These are phyloP conservation scores for Rhynchotus rufescens DNA, from an alignment of 2,797 vertebrate species.

Conservation along the genomic window DNA sequence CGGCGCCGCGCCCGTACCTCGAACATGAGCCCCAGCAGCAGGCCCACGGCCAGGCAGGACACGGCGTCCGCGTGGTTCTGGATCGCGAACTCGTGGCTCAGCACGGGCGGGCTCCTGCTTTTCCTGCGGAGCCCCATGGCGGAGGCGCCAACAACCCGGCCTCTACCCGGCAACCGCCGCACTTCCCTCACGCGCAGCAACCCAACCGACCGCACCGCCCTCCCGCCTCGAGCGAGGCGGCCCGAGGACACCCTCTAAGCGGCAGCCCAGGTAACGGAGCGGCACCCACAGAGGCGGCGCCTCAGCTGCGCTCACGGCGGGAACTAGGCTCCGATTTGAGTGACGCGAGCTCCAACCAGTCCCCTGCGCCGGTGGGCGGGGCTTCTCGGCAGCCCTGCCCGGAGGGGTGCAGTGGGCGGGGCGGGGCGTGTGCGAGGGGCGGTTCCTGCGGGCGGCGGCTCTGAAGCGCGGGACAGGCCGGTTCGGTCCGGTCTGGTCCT, in stretches of 20 bases:
- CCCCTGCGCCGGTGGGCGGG: rapidly evolving
- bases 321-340: rapidly evolving
- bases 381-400: background rate
- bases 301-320: background rate
- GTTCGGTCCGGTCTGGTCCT: rapidly evolving
- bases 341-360: rapidly evolving
- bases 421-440: rapidly evolving
- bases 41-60: slow-evolving; percentile 79
- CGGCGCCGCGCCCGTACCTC: slow-evolving; percentile 77
- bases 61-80: slow-evolving; percentile 85
- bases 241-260: rapidly evolving
- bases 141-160: background rate
- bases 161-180: background rate
- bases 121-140: slow-evolving; percentile 86
- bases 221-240: slow-evolving; percentile 68
- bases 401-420: rapidly evolving
- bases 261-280: rapidly evolving
- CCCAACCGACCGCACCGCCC: background rate
- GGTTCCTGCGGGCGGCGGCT: rapidly evolving
- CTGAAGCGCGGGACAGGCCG: rapidly evolving
- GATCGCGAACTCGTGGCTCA: slow-evolving; percentile 87
- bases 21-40: slow-evolving; percentile 82
- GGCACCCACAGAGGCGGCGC: background rate
- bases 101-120: slow-evolving; percentile 82
- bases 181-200: slow-evolving; percentile 57